phyloP scores from a whole-genome alignment of 2,113 vertebrate species.

The Callopanchax toddi region DNA sequence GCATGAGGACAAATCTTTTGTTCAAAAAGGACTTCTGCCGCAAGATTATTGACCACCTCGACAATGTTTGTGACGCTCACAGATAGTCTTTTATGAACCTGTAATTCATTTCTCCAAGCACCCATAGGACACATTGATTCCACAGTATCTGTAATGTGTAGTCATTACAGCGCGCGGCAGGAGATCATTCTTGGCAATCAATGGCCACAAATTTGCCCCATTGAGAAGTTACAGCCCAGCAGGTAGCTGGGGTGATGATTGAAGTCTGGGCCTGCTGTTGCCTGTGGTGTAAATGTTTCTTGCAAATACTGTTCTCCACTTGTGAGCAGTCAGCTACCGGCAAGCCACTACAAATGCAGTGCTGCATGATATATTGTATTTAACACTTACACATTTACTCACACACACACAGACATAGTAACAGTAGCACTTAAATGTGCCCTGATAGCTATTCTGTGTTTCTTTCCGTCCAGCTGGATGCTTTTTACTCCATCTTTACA shows the following conservation, averaged over 20 bases:
- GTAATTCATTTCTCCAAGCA: slow-evolving; percentile 75
- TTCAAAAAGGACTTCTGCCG: slow-evolving; percentile 67
- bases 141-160: slow-evolving; percentile 71
- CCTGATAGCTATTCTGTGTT: slow-evolving; percentile 35
- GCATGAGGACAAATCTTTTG: slow-evolving; percentile 68
- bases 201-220: slow-evolving; percentile 73
- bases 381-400: slow-evolving; percentile 3
- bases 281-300: slow-evolving; percentile 55
- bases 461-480: slow-evolving; percentile 85
- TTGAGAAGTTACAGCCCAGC: slow-evolving; percentile 71
- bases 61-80: slow-evolving; percentile 66
- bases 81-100: slow-evolving; percentile 71
- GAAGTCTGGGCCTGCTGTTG: slow-evolving; percentile 46
- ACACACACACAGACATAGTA: not conserved
- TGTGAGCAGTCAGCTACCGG: slow-evolving; percentile 51
- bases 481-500: slow-evolving; percentile 98
- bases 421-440: slow-evolving; percentile 17
- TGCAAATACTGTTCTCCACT: slow-evolving; percentile 46
- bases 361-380: slow-evolving; percentile 44
- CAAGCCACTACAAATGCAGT: slow-evolving; percentile 40
- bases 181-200: slow-evolving; percentile 75
- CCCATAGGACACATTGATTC: slow-evolving; percentile 74
- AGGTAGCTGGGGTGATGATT: slow-evolving; percentile 61
- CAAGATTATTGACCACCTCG: slow-evolving; percentile 65
- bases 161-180: slow-evolving; percentile 70